Evolutionary conservation across 2,888 invertebrate genomes (phyloP).

Genomic region (Ommatoiulus sabulosus): DNA sequence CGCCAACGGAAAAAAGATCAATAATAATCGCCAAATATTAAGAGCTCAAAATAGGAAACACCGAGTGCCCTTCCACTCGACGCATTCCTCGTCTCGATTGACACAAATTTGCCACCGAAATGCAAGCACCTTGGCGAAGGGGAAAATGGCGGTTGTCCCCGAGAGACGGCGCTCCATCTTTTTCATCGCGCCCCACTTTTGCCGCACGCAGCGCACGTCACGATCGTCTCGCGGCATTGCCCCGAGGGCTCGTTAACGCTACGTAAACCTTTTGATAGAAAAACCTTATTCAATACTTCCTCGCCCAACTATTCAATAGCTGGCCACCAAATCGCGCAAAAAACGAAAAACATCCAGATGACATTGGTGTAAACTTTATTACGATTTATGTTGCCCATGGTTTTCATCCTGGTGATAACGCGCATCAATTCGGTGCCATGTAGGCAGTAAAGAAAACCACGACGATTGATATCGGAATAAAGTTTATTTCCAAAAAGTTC

Average conservation of each 20-base stretch:
- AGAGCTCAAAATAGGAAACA: constrained; percentile 9
- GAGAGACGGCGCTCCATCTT: not conserved
- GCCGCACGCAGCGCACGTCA: not conserved
- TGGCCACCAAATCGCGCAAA: no score
- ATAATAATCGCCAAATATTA: constrained; percentile 29
- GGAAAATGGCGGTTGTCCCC: not conserved
- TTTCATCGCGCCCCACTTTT: not conserved
- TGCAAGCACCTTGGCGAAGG: not conserved
- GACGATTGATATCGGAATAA: not conserved
- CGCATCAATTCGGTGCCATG: not conserved
- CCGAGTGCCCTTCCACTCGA: constrained; percentile 1
- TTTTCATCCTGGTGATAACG: not conserved
- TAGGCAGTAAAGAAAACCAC: no score
- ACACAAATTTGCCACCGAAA: constrained; percentile 31
- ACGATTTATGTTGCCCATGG: not conserved
- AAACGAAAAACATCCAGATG: not conserved
- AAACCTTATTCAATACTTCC: not conserved
- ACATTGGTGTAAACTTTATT: not conserved
- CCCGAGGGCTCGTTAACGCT: not conserved
- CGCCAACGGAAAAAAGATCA: not conserved
- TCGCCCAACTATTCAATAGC: not conserved
- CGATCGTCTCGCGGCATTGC: not conserved
- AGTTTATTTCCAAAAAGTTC: not conserved
- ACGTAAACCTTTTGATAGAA: not conserved
- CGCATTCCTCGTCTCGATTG: constrained; percentile 1